Evolutionary conservation across 2,888 invertebrate species (phyloP).

Genomic region (Litoditis marina): DNA sequence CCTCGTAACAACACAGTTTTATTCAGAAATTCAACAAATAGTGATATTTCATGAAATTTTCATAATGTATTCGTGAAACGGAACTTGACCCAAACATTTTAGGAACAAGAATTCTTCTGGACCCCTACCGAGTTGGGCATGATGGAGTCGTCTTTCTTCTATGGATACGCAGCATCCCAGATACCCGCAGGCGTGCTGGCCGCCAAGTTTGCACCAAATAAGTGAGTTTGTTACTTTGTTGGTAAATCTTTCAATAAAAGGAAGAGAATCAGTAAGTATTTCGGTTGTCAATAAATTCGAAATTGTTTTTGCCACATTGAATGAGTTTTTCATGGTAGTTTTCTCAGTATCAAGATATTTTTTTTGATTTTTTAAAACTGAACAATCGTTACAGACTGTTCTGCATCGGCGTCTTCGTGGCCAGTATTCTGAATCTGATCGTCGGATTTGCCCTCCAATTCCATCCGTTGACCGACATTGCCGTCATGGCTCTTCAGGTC

Average conservation of each 20-base stretch:
- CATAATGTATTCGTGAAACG: no score
- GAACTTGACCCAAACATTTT: neutral
- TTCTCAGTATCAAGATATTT: no score
- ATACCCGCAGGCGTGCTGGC: conserved; percentile 95
- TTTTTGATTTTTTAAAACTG: no score
- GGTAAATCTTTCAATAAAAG: neutral
- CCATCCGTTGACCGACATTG: conserved; percentile 71
- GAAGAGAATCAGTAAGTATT: neutral
- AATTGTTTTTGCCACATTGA: no score
- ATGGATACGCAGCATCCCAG: conserved; percentile 94
- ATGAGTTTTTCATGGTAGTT: no score
- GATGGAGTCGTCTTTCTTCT: conserved; percentile 95
- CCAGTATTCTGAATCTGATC: conserved; percentile 85
- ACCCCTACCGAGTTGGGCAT: conserved; percentile 68
- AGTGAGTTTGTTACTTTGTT: conserved; percentile 61
- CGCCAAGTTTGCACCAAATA: conserved; percentile 90
- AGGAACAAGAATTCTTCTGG: conserved; percentile 50
- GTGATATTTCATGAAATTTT: neutral
- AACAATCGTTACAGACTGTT: conserved; percentile 73
- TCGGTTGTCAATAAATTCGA: neutral
- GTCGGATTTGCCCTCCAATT: conserved; percentile 80
- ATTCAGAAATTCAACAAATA: no score
- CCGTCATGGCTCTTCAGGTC: conserved; percentile 84
- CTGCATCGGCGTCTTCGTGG: conserved; percentile 86
- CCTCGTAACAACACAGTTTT: no score